A percentile compares a stretch with the other conserved stretches of the same genome.
phyloP scores from a whole-genome alignment of 2,113 vertebrate species.

The Poicephalus meyeri region DNA sequence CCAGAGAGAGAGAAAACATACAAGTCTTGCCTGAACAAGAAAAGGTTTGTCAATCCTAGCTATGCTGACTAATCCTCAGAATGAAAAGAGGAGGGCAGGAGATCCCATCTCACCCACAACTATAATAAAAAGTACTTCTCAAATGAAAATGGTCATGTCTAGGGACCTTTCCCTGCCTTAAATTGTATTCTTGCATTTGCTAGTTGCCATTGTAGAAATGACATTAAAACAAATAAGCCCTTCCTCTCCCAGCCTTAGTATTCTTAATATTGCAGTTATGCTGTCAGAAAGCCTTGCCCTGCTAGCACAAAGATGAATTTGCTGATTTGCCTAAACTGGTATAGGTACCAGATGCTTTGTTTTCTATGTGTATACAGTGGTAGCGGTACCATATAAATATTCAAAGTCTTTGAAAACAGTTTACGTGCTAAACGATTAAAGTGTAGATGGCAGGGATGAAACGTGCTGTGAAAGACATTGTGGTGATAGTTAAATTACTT shows the following conservation, averaged over 20 bases:
- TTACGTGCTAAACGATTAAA: neutral
- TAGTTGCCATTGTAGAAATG: neutral
- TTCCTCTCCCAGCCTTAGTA: neutral
- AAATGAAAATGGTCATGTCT: neutral
- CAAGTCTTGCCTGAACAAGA: neutral
- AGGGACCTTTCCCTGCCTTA: accelerated
- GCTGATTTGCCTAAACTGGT: neutral
- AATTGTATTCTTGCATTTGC: neutral
- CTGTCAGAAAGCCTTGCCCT: neutral
- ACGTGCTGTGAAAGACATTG: neutral
- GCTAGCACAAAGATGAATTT: neutral
- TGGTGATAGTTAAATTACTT: neutral
- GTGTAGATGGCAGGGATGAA: neutral
- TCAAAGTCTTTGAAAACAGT: neutral
- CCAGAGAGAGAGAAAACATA: neutral
- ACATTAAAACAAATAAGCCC: neutral
- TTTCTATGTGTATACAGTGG: neutral
- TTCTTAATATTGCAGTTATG: neutral
- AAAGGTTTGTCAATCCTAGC: neutral
- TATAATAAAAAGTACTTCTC: neutral
- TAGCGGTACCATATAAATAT: neutral
- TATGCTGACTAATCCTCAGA: neutral
- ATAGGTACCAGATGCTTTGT: neutral
- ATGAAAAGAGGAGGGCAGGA: neutral
- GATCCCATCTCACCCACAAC: neutral